A percentile compares a stretch with the other conserved stretches of the same genome.
Conservation (phyloP, 2,113 vertebrate species). For the Zosterops japonicus region DNA sequence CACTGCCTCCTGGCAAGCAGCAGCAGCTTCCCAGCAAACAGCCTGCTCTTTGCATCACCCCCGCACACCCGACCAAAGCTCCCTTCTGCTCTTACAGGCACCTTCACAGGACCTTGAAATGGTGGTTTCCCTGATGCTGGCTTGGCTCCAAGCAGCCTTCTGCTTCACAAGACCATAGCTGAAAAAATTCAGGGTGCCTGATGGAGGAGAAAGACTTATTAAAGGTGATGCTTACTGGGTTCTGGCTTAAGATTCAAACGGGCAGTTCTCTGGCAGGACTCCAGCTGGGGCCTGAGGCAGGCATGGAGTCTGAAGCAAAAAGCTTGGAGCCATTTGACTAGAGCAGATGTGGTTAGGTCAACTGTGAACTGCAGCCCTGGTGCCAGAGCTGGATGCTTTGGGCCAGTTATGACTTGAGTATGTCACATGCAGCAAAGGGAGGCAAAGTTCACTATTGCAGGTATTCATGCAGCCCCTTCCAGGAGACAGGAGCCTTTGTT, state of each 20-base stretch:
- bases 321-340: not conserved
- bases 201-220: constrained; percentile 1
- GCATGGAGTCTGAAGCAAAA: not conserved
- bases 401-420: accelerated
- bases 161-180: not conserved
- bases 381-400: not conserved
- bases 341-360: not conserved
- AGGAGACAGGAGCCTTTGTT: not conserved
- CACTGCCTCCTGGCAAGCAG: constrained; percentile 9
- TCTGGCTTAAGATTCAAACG: not conserved
- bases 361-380: not conserved
- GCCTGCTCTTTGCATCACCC: constrained; percentile 26
- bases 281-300: not conserved
- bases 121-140: not conserved
- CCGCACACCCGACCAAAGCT: not conserved
- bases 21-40: constrained; percentile 49
- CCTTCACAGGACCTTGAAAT: constrained; percentile 44
- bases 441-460: not conserved
- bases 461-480: not conserved
- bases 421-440: not conserved
- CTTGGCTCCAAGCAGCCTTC: constrained; percentile 8
- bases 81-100: constrained; percentile 31
- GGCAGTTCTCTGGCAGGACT: constrained; percentile 20
- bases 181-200: constrained; percentile 20
- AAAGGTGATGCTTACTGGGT: not conserved